These are phyloP conservation scores for Leptinotarsa undecemlineata DNA, from an alignment of 1,140 invertebrate genomes.

Conservation along the genomic window DNA sequence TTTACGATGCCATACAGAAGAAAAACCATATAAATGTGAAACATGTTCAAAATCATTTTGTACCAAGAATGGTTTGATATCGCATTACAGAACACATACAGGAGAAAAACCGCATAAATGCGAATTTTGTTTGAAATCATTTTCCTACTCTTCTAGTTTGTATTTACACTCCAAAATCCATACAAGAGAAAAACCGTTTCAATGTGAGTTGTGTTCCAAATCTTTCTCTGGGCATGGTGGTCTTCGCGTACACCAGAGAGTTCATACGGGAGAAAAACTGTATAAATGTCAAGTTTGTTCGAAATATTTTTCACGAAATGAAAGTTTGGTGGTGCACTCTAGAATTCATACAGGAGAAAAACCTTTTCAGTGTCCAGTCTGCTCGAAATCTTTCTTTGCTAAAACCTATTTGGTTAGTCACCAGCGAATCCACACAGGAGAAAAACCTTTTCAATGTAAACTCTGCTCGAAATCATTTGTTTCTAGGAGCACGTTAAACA, in stretches of 20 bases:
- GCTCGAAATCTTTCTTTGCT: conserved; percentile 4
- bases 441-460: conserved; percentile 2
- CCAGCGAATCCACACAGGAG: neutral
- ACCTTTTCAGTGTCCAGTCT: neutral
- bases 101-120: neutral
- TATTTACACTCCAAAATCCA: neutral
- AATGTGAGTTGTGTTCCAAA: neutral
- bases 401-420: neutral
- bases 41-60: neutral
- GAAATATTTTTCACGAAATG: conserved; percentile 28
- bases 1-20: neutral
- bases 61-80: neutral
- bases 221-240: neutral
- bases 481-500: neutral
- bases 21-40: neutral
- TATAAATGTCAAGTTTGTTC: conserved; percentile 19
- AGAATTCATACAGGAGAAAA: neutral
- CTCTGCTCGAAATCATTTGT: conserved; percentile 1
- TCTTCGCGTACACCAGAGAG: conserved; percentile 3
- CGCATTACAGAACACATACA: neutral
- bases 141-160: neutral
- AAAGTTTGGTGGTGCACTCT: neutral
- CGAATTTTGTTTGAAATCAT: neutral
- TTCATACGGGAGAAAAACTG: conserved; percentile 4
- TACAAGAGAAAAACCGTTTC: neutral